Percentiles rank a stretch among this genome's conserved stretches.
phyloP scores from a whole-genome alignment of 2,113 vertebrate genomes.

The Zeus faber region DNA sequence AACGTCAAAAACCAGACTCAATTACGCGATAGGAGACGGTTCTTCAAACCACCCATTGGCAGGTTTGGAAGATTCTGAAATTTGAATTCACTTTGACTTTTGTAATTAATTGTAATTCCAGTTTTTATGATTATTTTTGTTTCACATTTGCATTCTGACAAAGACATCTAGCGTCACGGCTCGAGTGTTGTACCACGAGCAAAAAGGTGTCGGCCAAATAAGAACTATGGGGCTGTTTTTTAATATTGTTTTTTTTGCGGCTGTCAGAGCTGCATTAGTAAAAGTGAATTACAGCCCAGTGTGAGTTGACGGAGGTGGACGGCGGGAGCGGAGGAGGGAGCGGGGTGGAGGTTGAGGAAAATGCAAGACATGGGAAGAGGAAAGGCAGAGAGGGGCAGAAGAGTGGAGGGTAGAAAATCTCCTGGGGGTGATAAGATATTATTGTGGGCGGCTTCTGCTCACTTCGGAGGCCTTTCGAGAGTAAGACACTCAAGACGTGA shows the following conservation, averaged over 20 bases:
- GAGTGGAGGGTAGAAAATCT: background rate
- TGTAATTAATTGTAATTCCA: no score
- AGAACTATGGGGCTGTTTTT: background rate
- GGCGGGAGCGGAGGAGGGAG: background rate
- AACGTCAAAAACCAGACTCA: no score
- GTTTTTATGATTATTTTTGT: no score
- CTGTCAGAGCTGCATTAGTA: constrained; percentile 34
- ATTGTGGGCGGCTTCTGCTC: constrained; percentile 38
- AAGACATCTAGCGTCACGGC: no score
- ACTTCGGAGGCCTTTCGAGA: constrained; percentile 37
- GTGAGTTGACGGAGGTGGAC: background rate
- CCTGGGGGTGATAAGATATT: constrained; percentile 10
- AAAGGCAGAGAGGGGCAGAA: background rate
- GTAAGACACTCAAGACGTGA: no score
- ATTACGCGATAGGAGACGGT: no score
- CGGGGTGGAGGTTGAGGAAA: background rate
- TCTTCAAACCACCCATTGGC: no score
- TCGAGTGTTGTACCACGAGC: no score
- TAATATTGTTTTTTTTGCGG: constrained; percentile 23
- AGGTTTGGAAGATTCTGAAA: no score
- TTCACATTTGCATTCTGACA: no score
- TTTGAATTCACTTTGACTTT: no score
- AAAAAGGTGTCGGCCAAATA: background rate
- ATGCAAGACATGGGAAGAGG: background rate
- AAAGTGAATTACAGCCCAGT: constrained; percentile 54